Base-by-base conservation (phyloP, 2,888 invertebrate genomes). In the Platynereis dumerilii region DNA sequence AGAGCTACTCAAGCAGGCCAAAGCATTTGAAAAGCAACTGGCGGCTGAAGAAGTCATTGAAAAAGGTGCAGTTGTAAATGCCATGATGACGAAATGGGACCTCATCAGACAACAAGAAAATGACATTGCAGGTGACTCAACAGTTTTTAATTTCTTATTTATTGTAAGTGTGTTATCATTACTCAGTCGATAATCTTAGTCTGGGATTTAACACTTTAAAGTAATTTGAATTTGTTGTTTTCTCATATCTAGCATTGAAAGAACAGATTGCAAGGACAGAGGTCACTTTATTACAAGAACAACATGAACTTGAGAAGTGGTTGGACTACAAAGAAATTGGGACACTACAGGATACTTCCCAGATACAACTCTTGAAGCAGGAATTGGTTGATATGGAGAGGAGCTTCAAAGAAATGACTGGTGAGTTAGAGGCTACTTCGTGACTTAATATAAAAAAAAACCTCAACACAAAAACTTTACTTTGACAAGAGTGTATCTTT, bases 61-160 rank as follows among this genome's bases (percentile, higher is more conserved):
- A 10, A 76, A 79, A 59, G 76, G 77, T 15, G 74, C 80, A 71
- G 82, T 83, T 0, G 74, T 78, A 2, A 61, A 64, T 17, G 70
- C 73, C 27, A 79, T 83, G 81, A 79, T 77, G 69, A 75, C 78
- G 27, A 79, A 78, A 62, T 82, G 82, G 82, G 71, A 73, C 17
- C 70, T 73, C 44, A 75, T 75, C 54, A 55, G 45, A 26, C 27
- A 56, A 52, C 45, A 61, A 42, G 61, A 66, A 34, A 58, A 55
- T 22, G 64, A 68, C 26, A 58, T 68, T 29, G 55, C 62, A 22
- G 59, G 68, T 68, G 20, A 44, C 29, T 28, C n/a, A 26, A 53
- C 7, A 56, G 10, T 15, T 28, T 3, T 7, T 7, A 24, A n/a
- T 52, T 52, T 3, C 34, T 34, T 34, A 17, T 52, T 12, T 34